These are phyloP conservation scores for Parus major DNA, from an alignment of 2,113 vertebrate genomes.

Conservation along the genomic window DNA sequence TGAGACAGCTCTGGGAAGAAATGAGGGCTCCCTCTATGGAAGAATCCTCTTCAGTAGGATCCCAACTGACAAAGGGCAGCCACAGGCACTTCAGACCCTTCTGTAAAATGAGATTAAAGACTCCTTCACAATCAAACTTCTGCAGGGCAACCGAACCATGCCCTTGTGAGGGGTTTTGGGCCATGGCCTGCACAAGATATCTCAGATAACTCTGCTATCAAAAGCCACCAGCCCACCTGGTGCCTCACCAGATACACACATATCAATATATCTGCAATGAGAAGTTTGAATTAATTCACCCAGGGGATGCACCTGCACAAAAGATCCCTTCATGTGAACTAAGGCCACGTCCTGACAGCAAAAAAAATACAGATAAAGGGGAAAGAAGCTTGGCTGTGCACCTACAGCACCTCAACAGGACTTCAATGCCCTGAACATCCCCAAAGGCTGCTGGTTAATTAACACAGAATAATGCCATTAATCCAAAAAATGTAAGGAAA, in stretches of 20 bases:
- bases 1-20: background rate
- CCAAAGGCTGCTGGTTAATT: background rate
- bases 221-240: background rate
- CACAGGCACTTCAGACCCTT: background rate
- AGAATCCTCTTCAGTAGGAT: background rate
- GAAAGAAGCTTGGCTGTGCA: background rate
- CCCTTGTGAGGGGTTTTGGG: accelerated
- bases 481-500: background rate
- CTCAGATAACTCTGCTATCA: background rate
- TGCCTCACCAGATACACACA: background rate
- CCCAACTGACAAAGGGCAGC: background rate
- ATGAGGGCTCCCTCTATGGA: background rate
- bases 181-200: background rate
- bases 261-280: background rate
- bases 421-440: background rate
- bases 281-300: background rate
- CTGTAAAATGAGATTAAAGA: background rate
- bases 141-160: background rate
- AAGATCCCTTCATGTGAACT: background rate
- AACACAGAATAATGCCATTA: background rate
- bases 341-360: background rate
- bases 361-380: background rate
- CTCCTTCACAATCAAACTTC: background rate
- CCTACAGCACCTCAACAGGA: background rate
- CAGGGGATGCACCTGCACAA: background rate